Conservation (phyloP, 1,140 invertebrate species). For the Panagrolaimus sp. region DNA sequence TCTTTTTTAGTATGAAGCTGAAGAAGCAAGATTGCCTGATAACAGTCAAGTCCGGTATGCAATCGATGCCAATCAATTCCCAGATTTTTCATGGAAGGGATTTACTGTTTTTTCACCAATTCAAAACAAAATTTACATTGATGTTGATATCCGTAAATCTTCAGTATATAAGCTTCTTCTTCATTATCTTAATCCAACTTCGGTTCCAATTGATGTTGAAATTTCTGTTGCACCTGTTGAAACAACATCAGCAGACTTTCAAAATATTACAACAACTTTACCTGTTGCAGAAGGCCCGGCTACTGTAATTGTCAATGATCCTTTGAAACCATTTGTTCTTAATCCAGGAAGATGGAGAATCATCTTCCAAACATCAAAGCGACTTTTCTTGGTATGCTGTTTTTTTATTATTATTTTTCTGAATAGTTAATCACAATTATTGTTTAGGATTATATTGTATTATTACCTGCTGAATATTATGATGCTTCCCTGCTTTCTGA, state of each 20-base stretch:
- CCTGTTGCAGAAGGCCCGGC: slow-evolving; percentile 14
- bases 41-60: slow-evolving; percentile 73
- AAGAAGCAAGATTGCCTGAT: slow-evolving; percentile 76
- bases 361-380: slow-evolving; percentile 72
- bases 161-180: slow-evolving; percentile 84
- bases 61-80: slow-evolving; percentile 75
- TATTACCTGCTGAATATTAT: slow-evolving; percentile 88
- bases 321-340: slow-evolving; percentile 70
- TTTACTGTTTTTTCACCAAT: slow-evolving; percentile 84
- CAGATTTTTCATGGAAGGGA: slow-evolving; percentile 88
- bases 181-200: slow-evolving; percentile 77
- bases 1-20: slow-evolving; percentile 75
- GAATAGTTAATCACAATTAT: slow-evolving; percentile 39
- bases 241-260: slow-evolving; percentile 71
- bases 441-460: slow-evolving; percentile 90
- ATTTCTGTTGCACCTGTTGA: slow-evolving; percentile 72
- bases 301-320: slow-evolving; percentile 57
- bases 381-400: slow-evolving; percentile 59
- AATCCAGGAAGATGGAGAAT: slow-evolving; percentile 83
- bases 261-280: slow-evolving; percentile 59
- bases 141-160: slow-evolving; percentile 76
- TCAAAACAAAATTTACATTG: slow-evolving; percentile 78
- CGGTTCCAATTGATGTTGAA: slow-evolving; percentile 70
- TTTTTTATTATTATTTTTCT: too few species aligned
- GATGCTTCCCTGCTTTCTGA: slow-evolving; percentile 75